Base-by-base conservation (phyloP, 2,888 invertebrate genomes). In the Oxyteleia sp. region DNA sequence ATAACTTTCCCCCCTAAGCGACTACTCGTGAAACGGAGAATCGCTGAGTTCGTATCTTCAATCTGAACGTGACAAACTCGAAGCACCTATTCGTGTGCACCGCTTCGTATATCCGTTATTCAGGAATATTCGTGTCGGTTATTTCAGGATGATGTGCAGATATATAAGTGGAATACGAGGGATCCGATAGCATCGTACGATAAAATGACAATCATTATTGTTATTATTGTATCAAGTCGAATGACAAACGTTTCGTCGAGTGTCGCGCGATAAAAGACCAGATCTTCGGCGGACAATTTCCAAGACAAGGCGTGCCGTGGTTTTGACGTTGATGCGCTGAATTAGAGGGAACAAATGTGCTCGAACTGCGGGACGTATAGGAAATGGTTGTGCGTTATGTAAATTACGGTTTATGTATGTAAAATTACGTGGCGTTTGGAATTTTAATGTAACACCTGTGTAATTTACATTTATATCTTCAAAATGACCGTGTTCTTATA, bases 51-150 rank as follows among this genome's bases (percentile, higher is more conserved):
- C 76, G 66, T 80, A 85, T 87, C 84, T 85, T 78, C 83, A 72
- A 85, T 85, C 78, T 84, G 76, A 81, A 83, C 84, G 86, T 82
- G 84, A 84, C 84, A 84, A 85, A 85, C 85, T 82, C 81, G 81
- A 81, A 75, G 82, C 85, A 79, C 74, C 84, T 83, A 87, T 88
- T 88, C 79, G 88, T 87, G 84, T 75, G 84, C 85, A 76, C 68
- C 85, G 88, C 84, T 88, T 86, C 87, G 86, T 87, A 85, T 84
- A 78, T 86, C 85, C 87, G 87, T 88, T 89, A 88, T 88, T 86
- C 85, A 82, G 80, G 74, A 72, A 68, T 76, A 75, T 83, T 80
- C 84, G 86, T 85, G 85, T 82, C 87, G 87, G 88, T 89, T 88
- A 88, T 86, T 85, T 81, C 81, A 76, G 69, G 18, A 81, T 76